Percentiles rank a stretch among this genome's conserved stretches.
Evolutionary conservation across 2,888 invertebrate genomes (phyloP).

Genomic region (Limenitis camilla): DNA sequence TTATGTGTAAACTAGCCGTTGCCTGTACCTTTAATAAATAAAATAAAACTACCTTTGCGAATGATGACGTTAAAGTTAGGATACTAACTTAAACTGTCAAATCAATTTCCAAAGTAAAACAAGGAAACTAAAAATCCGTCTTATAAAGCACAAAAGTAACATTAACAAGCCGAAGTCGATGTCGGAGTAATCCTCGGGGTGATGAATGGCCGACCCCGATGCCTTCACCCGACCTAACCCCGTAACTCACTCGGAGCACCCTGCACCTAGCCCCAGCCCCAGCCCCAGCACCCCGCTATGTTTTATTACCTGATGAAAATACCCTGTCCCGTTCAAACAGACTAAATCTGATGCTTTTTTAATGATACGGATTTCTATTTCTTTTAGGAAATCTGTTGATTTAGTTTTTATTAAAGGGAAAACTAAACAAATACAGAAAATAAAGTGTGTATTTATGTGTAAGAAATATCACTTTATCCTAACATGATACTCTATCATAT

Average conservation of each 20-base stretch:
- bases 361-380: background rate
- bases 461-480: no score
- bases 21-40: no score
- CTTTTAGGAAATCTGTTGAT: background rate
- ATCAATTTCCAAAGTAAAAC: background rate
- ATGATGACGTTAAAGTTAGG: no score
- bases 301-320: conserved; percentile 64
- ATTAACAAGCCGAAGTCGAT: conserved; percentile 44
- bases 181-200: conserved; percentile 41
- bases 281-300: conserved; percentile 32
- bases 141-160: conserved; percentile 20
- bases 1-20: no score
- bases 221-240: conserved; percentile 45
- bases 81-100: background rate
- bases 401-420: background rate
- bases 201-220: conserved; percentile 45
- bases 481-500: no score
- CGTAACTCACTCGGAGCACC: conserved; percentile 53
- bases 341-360: conserved; percentile 33
- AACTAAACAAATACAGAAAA: no score
- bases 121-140: conserved; percentile 4
- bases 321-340: conserved; percentile 39
- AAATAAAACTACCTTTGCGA: no score
- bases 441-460: no score
- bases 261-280: no score